phyloP scores from a whole-genome alignment of 1,140 invertebrate species.

The Lasioglossum albipes region DNA sequence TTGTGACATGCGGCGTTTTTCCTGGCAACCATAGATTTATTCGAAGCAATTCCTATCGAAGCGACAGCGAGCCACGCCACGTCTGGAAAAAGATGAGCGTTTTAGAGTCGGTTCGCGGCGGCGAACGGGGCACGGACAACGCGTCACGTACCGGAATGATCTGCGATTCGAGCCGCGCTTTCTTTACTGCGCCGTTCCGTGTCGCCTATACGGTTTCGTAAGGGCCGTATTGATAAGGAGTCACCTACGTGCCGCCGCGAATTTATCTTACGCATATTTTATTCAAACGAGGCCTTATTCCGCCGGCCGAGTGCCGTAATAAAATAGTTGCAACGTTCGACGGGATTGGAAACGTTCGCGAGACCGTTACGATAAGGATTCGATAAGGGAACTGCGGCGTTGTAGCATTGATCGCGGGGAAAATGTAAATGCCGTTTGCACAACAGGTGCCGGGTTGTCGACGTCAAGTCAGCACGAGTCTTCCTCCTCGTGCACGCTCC shows the following conservation, averaged over 20 bases:
- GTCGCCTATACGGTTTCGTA: conserved; percentile 28
- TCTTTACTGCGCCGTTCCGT: conserved; percentile 11
- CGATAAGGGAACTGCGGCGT: conserved; percentile 23
- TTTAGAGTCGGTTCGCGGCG: not conserved
- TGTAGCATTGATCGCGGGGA: not conserved
- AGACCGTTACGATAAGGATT: conserved; percentile 33
- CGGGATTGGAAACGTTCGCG: conserved; percentile 28
- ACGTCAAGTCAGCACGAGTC: not conserved
- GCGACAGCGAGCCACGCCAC: not conserved
- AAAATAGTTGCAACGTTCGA: conserved; percentile 11
- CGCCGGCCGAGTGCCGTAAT: conserved; percentile 11
- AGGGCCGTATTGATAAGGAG: conserved; percentile 33
- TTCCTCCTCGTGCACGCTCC: too few species aligned
- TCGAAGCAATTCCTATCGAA: too few species aligned
- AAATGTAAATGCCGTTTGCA: conserved; percentile 38
- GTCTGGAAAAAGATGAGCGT: not conserved
- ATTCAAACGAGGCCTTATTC: not conserved
- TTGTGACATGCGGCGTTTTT: too few species aligned
- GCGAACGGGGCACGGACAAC: not conserved
- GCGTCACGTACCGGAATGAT: conserved; percentile 27
- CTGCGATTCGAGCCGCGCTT: conserved; percentile 17
- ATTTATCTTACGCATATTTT: conserved; percentile 41
- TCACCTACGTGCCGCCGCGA: conserved; percentile 13
- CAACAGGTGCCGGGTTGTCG: conserved; percentile 34
- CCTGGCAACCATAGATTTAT: too few species aligned